Evolutionary conservation across 2,113 vertebrate species (phyloP), one percentile per base, ranked within the genome.

Genomic region (Seriola dumerili): DNA sequence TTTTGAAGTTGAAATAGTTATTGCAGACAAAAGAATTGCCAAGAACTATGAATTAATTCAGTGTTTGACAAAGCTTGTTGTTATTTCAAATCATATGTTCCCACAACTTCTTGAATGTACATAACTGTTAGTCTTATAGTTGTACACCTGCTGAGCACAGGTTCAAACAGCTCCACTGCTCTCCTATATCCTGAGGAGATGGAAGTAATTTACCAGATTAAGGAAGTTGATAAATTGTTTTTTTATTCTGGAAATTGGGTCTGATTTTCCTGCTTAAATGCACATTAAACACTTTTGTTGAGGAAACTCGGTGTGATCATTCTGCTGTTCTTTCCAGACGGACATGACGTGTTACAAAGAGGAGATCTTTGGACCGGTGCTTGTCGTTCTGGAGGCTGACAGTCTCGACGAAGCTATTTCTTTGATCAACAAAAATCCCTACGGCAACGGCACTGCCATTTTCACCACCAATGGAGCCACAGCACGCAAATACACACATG

Each of bases 381-480:
- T 99, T 21, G 93, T 99, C 44, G 96, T 99, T 72, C 87, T 99
- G 83, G 97, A 98, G 91, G 96, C 96, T 6, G 96, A 97, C 14
- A 96, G 80, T 73, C 91, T 99, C 40, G 97, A 99, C 73, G 97
- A 99, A 59, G 98, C 98, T 57, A 97, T 99, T 76, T 81, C 96
- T 84, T 85, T 99, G 12, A 96, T 99, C 85, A 99, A 99, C 91
- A 93, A 70, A 0, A 99, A 99, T 83, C 97, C 95, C 7, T 99
- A 99, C 73, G 98, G 98, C 86, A 99, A 99, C 66, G 98, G 98
- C 85, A 99, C 98, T 0, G 98, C 98, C 80, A 99, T 99, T 93
- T 99, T 99, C 83, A 99, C 98, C 72, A 97, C 96, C 63, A 99
- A 98, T 23, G 98, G 98, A 80, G 98, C 98, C 89, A 97, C 97